Evolutionary conservation across 2,113 vertebrate genomes (phyloP), one percentile per base, ranked within the genome.

Genomic region (Syngnathus scovelli): DNA sequence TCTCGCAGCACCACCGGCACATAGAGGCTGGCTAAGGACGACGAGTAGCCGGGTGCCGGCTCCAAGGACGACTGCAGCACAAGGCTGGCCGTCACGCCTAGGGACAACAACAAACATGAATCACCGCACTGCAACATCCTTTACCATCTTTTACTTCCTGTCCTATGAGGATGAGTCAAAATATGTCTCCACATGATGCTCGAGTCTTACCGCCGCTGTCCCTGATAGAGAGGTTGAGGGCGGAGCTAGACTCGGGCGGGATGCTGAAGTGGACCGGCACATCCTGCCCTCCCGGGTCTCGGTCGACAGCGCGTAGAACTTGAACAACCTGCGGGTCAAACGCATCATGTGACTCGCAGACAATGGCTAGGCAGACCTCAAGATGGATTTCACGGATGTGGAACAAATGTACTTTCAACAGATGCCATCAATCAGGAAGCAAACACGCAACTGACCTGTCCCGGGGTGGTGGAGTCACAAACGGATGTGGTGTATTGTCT

Each of bases 1-100:
- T 96, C 94, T 63, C 88, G 90, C 55, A 95, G 87, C 71, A 94
- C 92, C 38, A 96, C 89, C 37, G 93, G 94, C 72, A 95, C 91
- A 46, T 92, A 85, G 68, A 94, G 89, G 67, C 85, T 83, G 66
- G 79, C 81, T 1, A 83, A 67, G 70, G 88, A 80, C 2, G 87
- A 82, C 61, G 76, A 67, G 21, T 70, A 71, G 67, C 78, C 79
- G 39, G 80, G 76, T 66, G 82, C 82, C 33, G 88, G 84, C 79
- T 89, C 85, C 68, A 89, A 72, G 56, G 89, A 64, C 1, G 91
- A 89, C 77, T 81, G 81, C 16, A 92, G 89, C 61, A 91, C 86
- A 82, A 93, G 84, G 73, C 83, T 92, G 71, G 90, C 92, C 21
- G 89, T 91, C 76, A 85, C 84, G 72, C 89, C 92, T 92, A 83